phyloP scores from a whole-genome alignment of 2,888 invertebrate genomes.

The Syritta pipiens region DNA sequence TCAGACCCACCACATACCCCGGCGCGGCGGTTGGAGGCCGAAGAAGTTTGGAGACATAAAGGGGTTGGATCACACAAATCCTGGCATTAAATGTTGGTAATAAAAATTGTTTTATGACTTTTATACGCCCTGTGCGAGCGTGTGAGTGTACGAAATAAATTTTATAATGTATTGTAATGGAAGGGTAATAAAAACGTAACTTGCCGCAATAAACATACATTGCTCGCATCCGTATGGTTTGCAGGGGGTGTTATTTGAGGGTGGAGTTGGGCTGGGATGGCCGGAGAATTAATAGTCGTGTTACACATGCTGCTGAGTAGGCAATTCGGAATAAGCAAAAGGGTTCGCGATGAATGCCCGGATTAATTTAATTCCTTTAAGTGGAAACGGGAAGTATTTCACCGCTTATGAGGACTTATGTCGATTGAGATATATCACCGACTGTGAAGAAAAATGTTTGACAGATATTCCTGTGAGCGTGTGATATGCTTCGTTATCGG shows the following conservation, averaged over 20 bases:
- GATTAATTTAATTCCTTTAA: constrained; percentile 68
- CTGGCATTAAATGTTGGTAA: constrained; percentile 63
- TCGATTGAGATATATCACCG: constrained; percentile 64
- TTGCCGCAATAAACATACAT: constrained; percentile 68
- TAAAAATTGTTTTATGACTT: constrained; percentile 67
- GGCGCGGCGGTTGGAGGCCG: constrained; percentile 1
- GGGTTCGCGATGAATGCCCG: constrained; percentile 50
- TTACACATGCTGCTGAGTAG: constrained; percentile 63
- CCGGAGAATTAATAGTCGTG: constrained; percentile 56
- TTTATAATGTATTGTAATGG: constrained; percentile 67
- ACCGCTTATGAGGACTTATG: constrained; percentile 64
- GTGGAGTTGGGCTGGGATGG: neutral
- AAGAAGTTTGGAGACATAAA: constrained; percentile 36
- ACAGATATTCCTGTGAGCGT: constrained; percentile 9
- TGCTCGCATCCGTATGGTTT: constrained; percentile 48
- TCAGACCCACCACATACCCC: too few relatives aligned
- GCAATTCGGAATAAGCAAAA: constrained; percentile 38
- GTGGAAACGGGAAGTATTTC: constrained; percentile 64
- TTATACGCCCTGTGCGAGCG: constrained; percentile 40
- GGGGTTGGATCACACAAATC: constrained; percentile 64
- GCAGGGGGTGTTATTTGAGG: too few relatives aligned
- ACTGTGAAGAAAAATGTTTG: constrained; percentile 46
- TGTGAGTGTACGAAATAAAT: constrained; percentile 56
- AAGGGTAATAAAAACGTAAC: constrained; percentile 66
- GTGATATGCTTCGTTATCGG: too few relatives aligned